Percentiles rank a stretch among this genome's conserved stretches.
These are phyloP conservation scores for Ictalurus furcatus DNA, from an alignment of 2,113 vertebrate genomes.

Conservation along the genomic window DNA sequence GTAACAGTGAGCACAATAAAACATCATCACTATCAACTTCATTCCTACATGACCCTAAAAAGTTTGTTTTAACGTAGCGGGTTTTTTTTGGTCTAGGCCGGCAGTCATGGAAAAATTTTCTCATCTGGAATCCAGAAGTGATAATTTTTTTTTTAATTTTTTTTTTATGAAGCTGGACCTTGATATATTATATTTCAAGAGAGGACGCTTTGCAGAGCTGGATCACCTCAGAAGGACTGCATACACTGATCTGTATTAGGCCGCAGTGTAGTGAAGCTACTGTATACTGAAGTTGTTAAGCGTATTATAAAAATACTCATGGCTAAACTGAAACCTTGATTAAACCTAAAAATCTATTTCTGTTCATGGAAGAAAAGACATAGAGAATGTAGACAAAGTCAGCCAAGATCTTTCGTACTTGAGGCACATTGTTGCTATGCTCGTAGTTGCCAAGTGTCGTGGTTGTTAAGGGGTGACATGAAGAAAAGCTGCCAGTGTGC, in stretches of 20 bases:
- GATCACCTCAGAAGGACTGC: background rate
- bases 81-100: background rate
- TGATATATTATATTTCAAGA: constrained; percentile 5
- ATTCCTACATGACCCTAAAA: background rate
- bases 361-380: background rate
- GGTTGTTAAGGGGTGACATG: background rate
- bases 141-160: too few species aligned
- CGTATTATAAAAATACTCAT: too few species aligned
- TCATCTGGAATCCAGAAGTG: constrained; percentile 35
- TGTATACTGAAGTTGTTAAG: background rate
- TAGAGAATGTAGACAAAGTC: background rate
- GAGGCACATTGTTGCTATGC: constrained; percentile 18
- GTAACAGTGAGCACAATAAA: background rate
- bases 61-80: constrained; percentile 2
- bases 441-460: constrained; percentile 19
- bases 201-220: background rate
- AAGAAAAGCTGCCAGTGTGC: background rate
- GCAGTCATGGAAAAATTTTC: constrained; percentile 33
- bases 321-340: background rate
- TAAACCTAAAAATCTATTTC: constrained; percentile 22
- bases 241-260: background rate
- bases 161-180: background rate
- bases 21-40: background rate
- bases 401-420: background rate
- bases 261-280: background rate